Evolutionary conservation across 1,140 invertebrate species (phyloP), one percentile per base, ranked within the genome.

Genomic region (Drosophila lowei): DNA sequence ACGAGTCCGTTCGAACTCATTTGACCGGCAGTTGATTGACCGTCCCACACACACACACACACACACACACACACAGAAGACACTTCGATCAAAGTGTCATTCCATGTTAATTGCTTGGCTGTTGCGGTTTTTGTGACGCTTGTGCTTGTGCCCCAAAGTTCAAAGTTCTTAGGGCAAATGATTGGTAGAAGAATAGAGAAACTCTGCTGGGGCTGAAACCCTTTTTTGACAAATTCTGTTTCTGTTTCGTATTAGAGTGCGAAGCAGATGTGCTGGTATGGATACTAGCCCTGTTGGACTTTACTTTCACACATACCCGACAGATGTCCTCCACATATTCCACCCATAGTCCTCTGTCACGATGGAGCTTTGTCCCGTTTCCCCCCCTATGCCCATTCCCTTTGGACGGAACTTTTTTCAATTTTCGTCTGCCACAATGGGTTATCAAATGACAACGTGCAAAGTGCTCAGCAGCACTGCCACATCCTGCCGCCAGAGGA

Each of bases 391-490:
- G n/a, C 53, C 57, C 61, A 52, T 60, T 58, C 63, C 54, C 30
- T 58, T 9, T 48, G 59, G 71, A 60, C 53, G 72, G 47, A 57
- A 73, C 57, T 81, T 88, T 38, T 86, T 86, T 86, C 81, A 86
- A 86, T 86, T 86, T 86, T 83, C 83, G 78, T 72, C 79, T 79
- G 78, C 81, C 81, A 86, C 81, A 86, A 86, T 86, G 81, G 81
- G 83, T 88, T 86, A 86, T 86, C 81, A 86, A 86, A 86, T 86
- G 78, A 83, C 81, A 86, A 86, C 81, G 81, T 86, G 83, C 77
- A 72, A 83, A 68, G 70, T 86, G 66, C 46, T 61, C 53, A 57
- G 71, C 53, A 57, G 62, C 72, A 84, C 49, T 59, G 54, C 60
- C 75, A 79, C 76, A 76, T 60, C 68, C 77, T 79, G 75, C 61